A percentile compares a stretch with the other conserved stretches of the same genome.
Evolutionary conservation across 2,888 invertebrate species (phyloP).

Genomic region (Ophion ellenae): DNA sequence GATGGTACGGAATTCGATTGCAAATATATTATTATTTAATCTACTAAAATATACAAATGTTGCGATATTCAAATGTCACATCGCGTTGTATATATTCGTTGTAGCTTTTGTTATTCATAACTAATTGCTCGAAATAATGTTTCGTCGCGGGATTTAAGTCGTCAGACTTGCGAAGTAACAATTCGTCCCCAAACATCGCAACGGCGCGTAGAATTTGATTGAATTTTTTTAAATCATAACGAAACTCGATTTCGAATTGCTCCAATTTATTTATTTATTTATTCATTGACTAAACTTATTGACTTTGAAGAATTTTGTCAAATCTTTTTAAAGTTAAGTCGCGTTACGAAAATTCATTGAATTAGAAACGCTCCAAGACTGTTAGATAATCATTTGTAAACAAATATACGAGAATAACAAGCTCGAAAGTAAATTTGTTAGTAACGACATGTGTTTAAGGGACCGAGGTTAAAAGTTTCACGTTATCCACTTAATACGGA

Average conservation of each 20-base stretch:
- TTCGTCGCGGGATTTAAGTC: neutral
- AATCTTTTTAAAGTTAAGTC: slow-evolving; percentile 30
- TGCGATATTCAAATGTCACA: slow-evolving; percentile 30
- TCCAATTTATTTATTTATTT: slow-evolving; percentile 62
- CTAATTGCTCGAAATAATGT: slow-evolving; percentile 26
- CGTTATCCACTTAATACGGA: slow-evolving; percentile 38
- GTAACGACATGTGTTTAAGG: slow-evolving; percentile 7
- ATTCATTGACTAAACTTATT: slow-evolving; percentile 42
- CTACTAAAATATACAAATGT: neutral
- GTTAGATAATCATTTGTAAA: slow-evolving; percentile 42
- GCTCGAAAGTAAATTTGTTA: slow-evolving; percentile 14
- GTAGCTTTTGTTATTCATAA: slow-evolving; percentile 56
- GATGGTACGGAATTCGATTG: slow-evolving; percentile 42
- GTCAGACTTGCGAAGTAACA: neutral
- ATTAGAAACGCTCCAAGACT: slow-evolving; percentile 42
- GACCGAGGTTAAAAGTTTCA: slow-evolving; percentile 63
- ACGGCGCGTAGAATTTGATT: neutral
- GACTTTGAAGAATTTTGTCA: slow-evolving; percentile 23
- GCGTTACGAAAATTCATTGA: slow-evolving; percentile 9
- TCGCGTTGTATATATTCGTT: slow-evolving; percentile 67
- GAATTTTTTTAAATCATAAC: neutral
- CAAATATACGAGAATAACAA: neutral
- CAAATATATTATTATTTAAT: slow-evolving; percentile 61
- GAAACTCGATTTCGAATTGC: slow-evolving; percentile 38
- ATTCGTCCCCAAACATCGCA: neutral